phyloP scores from a whole-genome alignment of 2,888 invertebrate species.

The Ypsolopha scabrella region DNA sequence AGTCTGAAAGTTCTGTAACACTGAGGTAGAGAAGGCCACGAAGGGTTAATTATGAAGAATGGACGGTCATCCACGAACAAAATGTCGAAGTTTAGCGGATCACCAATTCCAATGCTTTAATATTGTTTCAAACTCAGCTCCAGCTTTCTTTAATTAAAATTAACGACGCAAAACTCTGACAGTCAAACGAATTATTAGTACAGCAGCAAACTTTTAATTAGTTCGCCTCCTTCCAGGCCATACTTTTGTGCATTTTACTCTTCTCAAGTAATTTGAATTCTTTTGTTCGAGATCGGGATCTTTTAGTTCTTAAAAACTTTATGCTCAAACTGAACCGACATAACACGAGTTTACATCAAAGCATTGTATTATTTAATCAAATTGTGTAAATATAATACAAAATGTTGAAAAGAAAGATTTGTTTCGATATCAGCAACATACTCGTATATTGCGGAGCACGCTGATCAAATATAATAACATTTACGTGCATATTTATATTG shows the following conservation, averaged over 20 bases:
- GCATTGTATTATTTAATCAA: neutral
- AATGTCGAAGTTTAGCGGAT: slow-evolving; percentile 66
- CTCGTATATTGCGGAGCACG: no score
- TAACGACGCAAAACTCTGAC: slow-evolving; percentile 69
- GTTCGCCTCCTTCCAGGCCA: slow-evolving; percentile 55
- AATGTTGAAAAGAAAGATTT: no score
- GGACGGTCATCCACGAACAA: slow-evolving; percentile 51
- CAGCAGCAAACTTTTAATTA: slow-evolving; percentile 68
- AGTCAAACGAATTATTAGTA: slow-evolving; percentile 70
- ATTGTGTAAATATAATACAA: no score
- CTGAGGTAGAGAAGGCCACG: slow-evolving; percentile 41
- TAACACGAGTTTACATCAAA: neutral
- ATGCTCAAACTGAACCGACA: no score
- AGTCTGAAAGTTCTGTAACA: slow-evolving; percentile 38
- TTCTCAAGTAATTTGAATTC: slow-evolving; percentile 56
- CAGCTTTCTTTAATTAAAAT: slow-evolving; percentile 70
- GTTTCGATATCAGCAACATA: no score
- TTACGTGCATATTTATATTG: no score
- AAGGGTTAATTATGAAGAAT: slow-evolving; percentile 67
- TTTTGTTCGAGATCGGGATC: slow-evolving; percentile 23
- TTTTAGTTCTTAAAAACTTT: neutral
- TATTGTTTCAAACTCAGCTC: slow-evolving; percentile 64
- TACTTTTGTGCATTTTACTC: slow-evolving; percentile 61
- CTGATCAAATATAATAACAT: no score
- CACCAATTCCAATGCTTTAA: slow-evolving; percentile 68